A percentile compares a stretch with the other conserved stretches of the same genome.
Conservation (phyloP, 1,140 invertebrate genomes). For the Cotesia typhae region DNA sequence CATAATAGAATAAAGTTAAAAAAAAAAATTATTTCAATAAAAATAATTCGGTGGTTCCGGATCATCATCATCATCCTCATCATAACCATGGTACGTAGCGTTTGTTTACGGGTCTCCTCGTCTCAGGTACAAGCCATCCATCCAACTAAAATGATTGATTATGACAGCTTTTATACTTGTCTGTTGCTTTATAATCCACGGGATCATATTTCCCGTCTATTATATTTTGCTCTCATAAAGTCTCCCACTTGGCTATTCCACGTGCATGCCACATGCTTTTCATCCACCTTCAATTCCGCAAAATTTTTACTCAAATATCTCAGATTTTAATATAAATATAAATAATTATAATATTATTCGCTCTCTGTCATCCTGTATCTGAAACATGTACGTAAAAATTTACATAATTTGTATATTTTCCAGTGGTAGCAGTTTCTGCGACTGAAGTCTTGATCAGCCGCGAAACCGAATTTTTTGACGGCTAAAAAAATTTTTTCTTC, state of each 20-base stretch:
- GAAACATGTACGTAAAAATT: too few relatives aligned
- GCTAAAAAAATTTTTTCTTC: neutral
- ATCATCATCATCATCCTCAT: conserved; percentile 37
- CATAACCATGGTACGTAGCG: conserved; percentile 59
- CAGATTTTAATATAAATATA: neutral
- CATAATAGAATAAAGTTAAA: conserved; percentile 12
- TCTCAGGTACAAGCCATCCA: conserved; percentile 56
- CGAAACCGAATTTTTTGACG: neutral
- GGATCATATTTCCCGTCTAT: conserved; percentile 47
- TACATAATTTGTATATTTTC: too few relatives aligned
- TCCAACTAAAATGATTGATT: conserved; percentile 56
- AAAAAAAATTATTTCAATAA: conserved; percentile 25
- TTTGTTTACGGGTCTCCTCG: conserved; percentile 41
- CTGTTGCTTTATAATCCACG: conserved; percentile 36
- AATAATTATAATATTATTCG: neutral
- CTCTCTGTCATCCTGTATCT: neutral
- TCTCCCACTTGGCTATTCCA: conserved; percentile 10
- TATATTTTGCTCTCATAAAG: conserved; percentile 20
- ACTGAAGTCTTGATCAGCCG: neutral
- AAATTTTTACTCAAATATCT: neutral
- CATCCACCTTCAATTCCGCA: conserved; percentile 9
- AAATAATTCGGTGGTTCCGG: conserved; percentile 17
- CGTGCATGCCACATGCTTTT: conserved; percentile 40
- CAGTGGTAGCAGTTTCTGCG: too few relatives aligned
- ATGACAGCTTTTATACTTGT: conserved; percentile 53